A percentile compares a stretch with the other conserved stretches of the same genome.
These are phyloP conservation scores for Zosterops japonicus DNA, from an alignment of 2,113 vertebrate genomes.

Conservation along the genomic window DNA sequence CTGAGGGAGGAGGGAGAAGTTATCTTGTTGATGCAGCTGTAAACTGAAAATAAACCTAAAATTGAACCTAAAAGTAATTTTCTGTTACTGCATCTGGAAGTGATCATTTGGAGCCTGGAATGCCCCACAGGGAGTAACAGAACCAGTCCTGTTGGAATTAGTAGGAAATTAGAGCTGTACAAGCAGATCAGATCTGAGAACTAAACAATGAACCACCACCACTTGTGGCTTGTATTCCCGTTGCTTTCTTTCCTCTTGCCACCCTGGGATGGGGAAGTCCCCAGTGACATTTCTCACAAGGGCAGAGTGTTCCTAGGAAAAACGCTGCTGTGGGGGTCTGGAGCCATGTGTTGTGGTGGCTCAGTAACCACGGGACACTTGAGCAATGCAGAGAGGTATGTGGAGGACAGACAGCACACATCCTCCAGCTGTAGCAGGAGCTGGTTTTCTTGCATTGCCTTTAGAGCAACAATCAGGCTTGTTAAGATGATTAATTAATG, in stretches of 20 bases:
- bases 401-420: not conserved
- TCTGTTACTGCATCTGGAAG: not conserved
- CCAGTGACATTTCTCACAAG: not conserved
- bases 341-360: not conserved
- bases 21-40: not conserved
- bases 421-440: not conserved
- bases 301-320: not conserved
- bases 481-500: conserved; percentile 38
- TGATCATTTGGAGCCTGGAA: not conserved
- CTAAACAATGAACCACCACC: not conserved
- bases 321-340: fast-evolving
- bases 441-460: not conserved
- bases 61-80: not conserved
- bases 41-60: not conserved
- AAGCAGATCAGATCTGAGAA: not conserved
- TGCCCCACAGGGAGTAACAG: not conserved
- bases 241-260: not conserved
- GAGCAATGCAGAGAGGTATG: not conserved
- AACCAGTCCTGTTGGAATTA: not conserved
- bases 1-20: not conserved
- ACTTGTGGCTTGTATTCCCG: fast-evolving
- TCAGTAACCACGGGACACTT: not conserved
- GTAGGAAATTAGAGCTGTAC: not conserved
- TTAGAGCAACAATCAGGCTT: not conserved
- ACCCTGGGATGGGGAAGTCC: not conserved